phyloP scores from a whole-genome alignment of 1,140 invertebrate genomes.

The Fragariocoptes setiger region DNA sequence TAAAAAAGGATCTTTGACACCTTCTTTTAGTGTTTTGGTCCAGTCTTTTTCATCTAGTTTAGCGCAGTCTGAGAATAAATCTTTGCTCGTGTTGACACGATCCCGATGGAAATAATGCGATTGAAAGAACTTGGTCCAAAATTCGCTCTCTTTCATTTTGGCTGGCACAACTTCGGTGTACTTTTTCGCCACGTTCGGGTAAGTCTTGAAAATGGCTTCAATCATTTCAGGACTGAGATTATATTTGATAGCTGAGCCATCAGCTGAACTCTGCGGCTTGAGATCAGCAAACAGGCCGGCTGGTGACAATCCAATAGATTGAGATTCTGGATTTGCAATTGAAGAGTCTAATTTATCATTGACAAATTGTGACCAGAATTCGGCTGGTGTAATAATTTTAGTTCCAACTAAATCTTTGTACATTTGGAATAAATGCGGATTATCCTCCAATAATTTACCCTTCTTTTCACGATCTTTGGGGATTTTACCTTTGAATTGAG shows the following conservation, averaged over 20 bases:
- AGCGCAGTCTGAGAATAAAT: constrained; percentile 83
- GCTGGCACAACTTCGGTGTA: constrained; percentile 81
- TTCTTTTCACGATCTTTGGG: constrained; percentile 40
- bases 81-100: constrained; percentile 52
- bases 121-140: constrained; percentile 98
- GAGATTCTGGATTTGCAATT: constrained; percentile 8
- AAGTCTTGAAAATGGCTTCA: constrained; percentile 92
- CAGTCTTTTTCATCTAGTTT: constrained; percentile 69
- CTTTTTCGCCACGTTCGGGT: constrained; percentile 88
- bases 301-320: constrained; percentile 14
- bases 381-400: constrained; percentile 65
- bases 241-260: constrained; percentile 68
- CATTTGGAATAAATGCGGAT: constrained; percentile 22
- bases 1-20: constrained; percentile 40
- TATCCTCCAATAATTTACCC: constrained; percentile 21
- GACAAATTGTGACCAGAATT: constrained; percentile 43
- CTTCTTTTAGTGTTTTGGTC: constrained; percentile 38
- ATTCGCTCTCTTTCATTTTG: constrained; percentile 75
- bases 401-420: constrained; percentile 61
- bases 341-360: constrained; percentile 3
- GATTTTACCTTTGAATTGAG: constrained; percentile 77
- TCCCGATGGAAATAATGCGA: constrained; percentile 98
- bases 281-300: constrained; percentile 34
- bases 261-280: constrained; percentile 78
- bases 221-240: constrained; percentile 89